Evolutionary conservation across 1,140 invertebrate species (phyloP), one percentile per base, ranked within the genome.

Genomic region (Drosophila guanche): DNA sequence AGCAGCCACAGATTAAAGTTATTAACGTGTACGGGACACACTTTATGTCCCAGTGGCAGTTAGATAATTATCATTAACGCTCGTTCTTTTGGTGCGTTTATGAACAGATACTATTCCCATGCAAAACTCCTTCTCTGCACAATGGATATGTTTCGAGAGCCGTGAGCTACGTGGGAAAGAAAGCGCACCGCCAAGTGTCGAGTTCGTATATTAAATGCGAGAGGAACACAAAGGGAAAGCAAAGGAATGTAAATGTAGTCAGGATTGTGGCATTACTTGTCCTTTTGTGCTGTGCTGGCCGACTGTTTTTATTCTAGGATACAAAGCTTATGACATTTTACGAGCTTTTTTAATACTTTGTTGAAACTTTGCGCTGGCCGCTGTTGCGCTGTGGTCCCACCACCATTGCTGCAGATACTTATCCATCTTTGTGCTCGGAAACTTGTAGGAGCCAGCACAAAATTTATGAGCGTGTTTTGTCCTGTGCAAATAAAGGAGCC

Each of bases 251-350:
- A 76, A 53, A 58, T 52, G 65, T 59, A 65, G 60, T 65, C 56
- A 40, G 40, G 58, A 27, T 57, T 62, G 52, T 62, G 58, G 68
- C 72, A 71, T 76, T 52, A 62, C 61, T 61, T 66, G 65, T 65
- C 56, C 51, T 61, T 68, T 62, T 59, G 48, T 55, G 52, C 40
- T 33, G 22, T 8, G 8, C 14, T n/a, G 12, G 51, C 46, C 52
- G 45, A 60, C 33, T 37, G 33, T 37, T 37, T 37, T 37, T 37
- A 12, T 37, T 37, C 33, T 61, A 61, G 57, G 61, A 71, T 76
- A 78, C 76, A 76, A 78, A 71, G 66, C 76, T 78, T 78, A 78
- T 78, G 72, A 76, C 76, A 78, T 78, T 78, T 78, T 78, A 78
- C 76, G 76, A 78, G 76, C 66, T 71, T 78, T 78, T 78, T 76